A percentile compares a stretch with the other conserved stretches of the same genome.
Conservation (phyloP, 1,140 invertebrate genomes). For the Drosophila busckii region DNA sequence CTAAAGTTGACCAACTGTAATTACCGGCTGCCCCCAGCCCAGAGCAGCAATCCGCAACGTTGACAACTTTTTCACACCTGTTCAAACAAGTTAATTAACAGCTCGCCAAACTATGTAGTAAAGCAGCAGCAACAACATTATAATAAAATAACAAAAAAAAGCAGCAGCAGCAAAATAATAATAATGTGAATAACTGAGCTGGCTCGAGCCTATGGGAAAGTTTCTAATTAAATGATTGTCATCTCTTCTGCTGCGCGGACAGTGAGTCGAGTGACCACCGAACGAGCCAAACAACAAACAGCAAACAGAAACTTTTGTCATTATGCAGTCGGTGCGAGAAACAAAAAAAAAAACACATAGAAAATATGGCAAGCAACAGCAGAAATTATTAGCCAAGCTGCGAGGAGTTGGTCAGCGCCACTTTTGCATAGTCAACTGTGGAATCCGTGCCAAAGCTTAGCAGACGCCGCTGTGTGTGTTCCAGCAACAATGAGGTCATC, state of each 20-base stretch:
- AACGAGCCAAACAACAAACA: slow-evolving; percentile 29
- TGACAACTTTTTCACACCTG: slow-evolving; percentile 77
- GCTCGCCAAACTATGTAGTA: slow-evolving; percentile 72
- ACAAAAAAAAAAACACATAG: slow-evolving; percentile 19
- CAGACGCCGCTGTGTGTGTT: slow-evolving; percentile 19
- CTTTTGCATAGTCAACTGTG: slow-evolving; percentile 25
- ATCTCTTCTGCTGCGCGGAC: slow-evolving; percentile 63
- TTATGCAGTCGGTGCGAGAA: slow-evolving; percentile 57
- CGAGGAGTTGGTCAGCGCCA: slow-evolving; percentile 23
- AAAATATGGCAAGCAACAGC: slow-evolving; percentile 47
- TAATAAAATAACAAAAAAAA: slow-evolving; percentile 24
- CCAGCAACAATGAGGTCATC: slow-evolving; percentile 45
- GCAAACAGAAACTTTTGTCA: slow-evolving; percentile 67
- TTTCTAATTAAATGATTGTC: slow-evolving; percentile 79
- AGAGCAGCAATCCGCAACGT: neutral
- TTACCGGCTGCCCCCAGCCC: slow-evolving; percentile 40
- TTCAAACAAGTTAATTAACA: slow-evolving; percentile 78
- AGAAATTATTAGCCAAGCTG: slow-evolving; percentile 71
- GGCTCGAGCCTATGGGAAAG: slow-evolving; percentile 76
- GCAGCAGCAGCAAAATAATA: slow-evolving; percentile 29
- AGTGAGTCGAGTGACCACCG: slow-evolving; percentile 30
- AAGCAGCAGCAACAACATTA: slow-evolving; percentile 22
- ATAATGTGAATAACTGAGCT: slow-evolving; percentile 34
- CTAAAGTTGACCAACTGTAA: slow-evolving; percentile 77
- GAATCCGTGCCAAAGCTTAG: slow-evolving; percentile 19